A percentile compares a stretch with the other conserved stretches of the same genome.
Conservation (phyloP, 2,797 vertebrate species). For the Epinephelus awoara region DNA sequence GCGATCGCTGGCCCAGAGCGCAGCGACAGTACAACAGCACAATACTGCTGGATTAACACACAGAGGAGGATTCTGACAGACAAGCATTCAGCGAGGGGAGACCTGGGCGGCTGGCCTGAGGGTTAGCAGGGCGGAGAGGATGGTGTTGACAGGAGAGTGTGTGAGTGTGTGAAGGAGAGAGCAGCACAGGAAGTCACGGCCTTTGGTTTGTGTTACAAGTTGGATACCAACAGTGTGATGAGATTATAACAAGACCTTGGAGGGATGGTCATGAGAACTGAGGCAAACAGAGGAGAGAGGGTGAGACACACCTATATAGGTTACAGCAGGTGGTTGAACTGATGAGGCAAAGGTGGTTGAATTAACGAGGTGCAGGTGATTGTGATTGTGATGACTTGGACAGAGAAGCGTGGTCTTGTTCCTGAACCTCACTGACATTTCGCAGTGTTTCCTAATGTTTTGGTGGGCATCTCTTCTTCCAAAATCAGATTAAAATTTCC, state of each 20-base stretch:
- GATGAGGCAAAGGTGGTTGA: no score
- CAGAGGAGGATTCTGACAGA: constrained; percentile 62
- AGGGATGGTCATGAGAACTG: no score
- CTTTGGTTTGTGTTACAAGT: constrained; percentile 37
- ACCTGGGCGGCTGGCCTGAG: constrained; percentile 9
- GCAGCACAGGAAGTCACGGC: constrained; percentile 32
- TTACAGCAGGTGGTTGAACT: no score
- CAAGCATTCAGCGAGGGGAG: constrained; percentile 43
- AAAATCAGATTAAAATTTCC: no score
- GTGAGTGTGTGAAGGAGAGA: constrained; percentile 22
- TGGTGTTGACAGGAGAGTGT: constrained; percentile 48
- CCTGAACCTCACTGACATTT: no score
- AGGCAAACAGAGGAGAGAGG: no score
- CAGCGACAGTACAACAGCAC: constrained; percentile 59
- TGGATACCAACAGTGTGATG: constrained; percentile 15
- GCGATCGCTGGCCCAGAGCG: constrained; percentile 18
- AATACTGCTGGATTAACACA: constrained; percentile 77
- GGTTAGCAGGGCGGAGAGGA: constrained; percentile 9
- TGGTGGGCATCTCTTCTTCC: no score
- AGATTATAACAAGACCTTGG: not conserved
- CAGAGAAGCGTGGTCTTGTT: no score
- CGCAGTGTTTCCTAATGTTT: no score
- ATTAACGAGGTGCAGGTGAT: no score
- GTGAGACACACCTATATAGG: no score
- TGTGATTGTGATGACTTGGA: no score